Conservation (phyloP, 1,140 invertebrate genomes). For the Papilio dardanus region DNA sequence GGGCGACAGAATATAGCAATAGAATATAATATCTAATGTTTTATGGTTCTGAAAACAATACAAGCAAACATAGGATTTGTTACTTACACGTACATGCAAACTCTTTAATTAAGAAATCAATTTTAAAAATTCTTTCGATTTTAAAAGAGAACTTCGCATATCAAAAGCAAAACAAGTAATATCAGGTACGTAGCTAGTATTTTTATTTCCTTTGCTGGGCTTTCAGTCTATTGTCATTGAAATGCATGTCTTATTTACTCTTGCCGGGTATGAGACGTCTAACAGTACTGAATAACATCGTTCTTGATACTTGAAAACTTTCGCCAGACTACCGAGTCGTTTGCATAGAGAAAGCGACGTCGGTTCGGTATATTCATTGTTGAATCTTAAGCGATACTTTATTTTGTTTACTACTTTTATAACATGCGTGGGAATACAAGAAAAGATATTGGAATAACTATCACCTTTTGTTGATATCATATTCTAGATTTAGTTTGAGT, state of each 20-base stretch:
- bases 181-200: neutral
- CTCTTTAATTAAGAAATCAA: too few relatives aligned
- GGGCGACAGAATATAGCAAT: too few relatives aligned
- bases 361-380: conserved; percentile 68
- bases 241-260: conserved; percentile 28
- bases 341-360: conserved; percentile 75
- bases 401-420: conserved; percentile 48
- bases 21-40: too few relatives aligned
- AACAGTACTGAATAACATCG: conserved; percentile 43
- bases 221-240: conserved; percentile 20
- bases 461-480: neutral
- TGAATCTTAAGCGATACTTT: conserved; percentile 63
- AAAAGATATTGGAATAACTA: neutral
- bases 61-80: too few relatives aligned
- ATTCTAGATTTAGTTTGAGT: neutral
- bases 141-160: neutral
- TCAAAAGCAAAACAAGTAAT: neutral
- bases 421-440: conserved; percentile 2
- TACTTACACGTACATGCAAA: too few relatives aligned
- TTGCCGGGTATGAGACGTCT: conserved; percentile 15
- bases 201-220: conserved; percentile 41
- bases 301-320: conserved; percentile 61
- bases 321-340: conserved; percentile 58
- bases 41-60: too few relatives aligned
- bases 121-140: too few relatives aligned